A percentile compares a stretch with the other conserved stretches of the same genome.
Conservation (phyloP, 2,797 vertebrate species). For the Coregonus sp. region DNA sequence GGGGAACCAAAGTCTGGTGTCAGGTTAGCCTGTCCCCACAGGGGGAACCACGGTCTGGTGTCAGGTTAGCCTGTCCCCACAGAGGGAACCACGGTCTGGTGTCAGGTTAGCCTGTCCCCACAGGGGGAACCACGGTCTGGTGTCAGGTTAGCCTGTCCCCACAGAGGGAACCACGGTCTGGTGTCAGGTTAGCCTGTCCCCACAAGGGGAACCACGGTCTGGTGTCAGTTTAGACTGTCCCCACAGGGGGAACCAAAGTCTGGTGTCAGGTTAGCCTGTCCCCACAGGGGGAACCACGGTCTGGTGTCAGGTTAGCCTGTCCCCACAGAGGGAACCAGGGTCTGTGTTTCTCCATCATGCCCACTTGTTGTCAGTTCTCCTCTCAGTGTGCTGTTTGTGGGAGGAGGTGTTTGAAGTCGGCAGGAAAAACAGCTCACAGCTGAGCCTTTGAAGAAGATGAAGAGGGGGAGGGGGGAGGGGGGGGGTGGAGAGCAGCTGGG, state of each 20-base stretch:
- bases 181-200: not conserved
- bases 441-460: conserved; percentile 60
- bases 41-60: too few species aligned
- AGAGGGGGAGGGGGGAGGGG: conserved; percentile 34
- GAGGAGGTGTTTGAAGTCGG: conserved; percentile 67
- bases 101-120: not conserved
- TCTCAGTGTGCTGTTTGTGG: conserved; percentile 47
- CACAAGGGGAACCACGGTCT: too few species aligned
- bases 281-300: not conserved
- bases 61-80: not conserved
- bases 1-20: not conserved
- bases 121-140: not conserved
- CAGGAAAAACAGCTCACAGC: conserved; percentile 56
- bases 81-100: too few species aligned
- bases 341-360: conserved; percentile 42
- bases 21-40: not conserved
- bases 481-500: conserved; percentile 46
- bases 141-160: not conserved
- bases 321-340: not conserved
- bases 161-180: not conserved
- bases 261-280: conserved; percentile 32
- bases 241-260: too few species aligned
- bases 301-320: not conserved
- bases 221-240: not conserved
- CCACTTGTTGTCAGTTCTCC: conserved; percentile 60